Evolutionary conservation across 2,888 invertebrate genomes (phyloP).

Genomic region (Fissipunctia ypsillon): DNA sequence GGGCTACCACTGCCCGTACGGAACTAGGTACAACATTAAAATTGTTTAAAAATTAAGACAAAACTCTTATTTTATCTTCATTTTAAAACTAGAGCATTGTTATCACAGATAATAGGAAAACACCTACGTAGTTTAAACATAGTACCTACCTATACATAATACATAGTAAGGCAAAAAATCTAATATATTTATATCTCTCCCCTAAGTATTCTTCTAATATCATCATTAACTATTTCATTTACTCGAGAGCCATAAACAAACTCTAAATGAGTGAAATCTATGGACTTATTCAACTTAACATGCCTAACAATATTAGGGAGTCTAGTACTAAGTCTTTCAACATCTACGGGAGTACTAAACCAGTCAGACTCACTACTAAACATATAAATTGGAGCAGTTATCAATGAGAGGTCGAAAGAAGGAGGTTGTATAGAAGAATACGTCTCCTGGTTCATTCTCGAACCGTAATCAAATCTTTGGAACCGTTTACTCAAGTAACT

Average conservation of each 20-base stretch:
- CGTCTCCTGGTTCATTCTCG: conserved; percentile 68
- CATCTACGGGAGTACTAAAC: conserved; percentile 79
- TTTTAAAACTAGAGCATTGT: not conserved
- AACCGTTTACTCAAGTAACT: conserved; percentile 79
- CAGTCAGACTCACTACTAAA: conserved; percentile 82
- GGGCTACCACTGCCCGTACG: too few relatives aligned
- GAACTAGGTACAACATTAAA: not conserved
- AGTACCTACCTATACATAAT: too few relatives aligned
- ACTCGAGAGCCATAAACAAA: conserved; percentile 82
- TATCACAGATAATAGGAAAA: conserved; percentile 11
- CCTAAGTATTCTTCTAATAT: conserved; percentile 73
- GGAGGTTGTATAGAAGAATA: conserved; percentile 79
- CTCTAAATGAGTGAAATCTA: conserved; percentile 84
- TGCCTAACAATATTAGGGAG: conserved; percentile 76
- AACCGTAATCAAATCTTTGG: conserved; percentile 81
- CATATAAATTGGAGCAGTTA: conserved; percentile 78
- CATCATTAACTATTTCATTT: conserved; percentile 78
- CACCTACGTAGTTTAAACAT: too few relatives aligned
- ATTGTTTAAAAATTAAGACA: not conserved
- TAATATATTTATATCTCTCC: conserved; percentile 17
- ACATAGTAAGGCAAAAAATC: too few relatives aligned
- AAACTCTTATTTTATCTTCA: not conserved
- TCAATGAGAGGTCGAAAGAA: conserved; percentile 76
- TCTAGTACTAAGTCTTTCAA: conserved; percentile 70
- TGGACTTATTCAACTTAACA: conserved; percentile 74